These are phyloP conservation scores for Glyphotaelius pellucidus DNA, from an alignment of 2,888 invertebrate genomes.

Conservation along the genomic window DNA sequence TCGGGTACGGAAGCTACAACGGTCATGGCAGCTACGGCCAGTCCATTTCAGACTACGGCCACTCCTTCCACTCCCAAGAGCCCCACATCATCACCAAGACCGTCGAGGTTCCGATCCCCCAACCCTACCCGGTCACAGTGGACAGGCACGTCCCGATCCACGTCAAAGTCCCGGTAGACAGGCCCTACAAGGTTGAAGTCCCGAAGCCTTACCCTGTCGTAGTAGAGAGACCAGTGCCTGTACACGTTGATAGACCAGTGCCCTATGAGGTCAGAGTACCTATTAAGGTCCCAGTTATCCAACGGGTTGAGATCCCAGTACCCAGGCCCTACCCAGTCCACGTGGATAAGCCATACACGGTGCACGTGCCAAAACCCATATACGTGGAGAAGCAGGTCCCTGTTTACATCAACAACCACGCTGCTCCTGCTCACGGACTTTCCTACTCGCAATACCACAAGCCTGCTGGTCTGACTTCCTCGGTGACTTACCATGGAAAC, in stretches of 20 bases:
- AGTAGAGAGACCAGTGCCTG: constrained; percentile 57
- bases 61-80: neutral
- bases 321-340: constrained; percentile 75
- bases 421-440: constrained; percentile 14
- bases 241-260: constrained; percentile 61
- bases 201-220: constrained; percentile 68
- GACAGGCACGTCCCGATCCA: constrained; percentile 75
- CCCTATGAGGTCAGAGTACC: constrained; percentile 63
- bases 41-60: neutral
- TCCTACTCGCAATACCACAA: constrained; percentile 36
- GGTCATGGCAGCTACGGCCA: constrained; percentile 16
- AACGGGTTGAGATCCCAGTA: constrained; percentile 63
- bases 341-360: constrained; percentile 75
- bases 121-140: constrained; percentile 76
- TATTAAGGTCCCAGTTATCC: constrained; percentile 58
- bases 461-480: constrained; percentile 7
- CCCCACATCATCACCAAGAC: constrained; percentile 72
- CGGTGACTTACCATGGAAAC: constrained; percentile 38
- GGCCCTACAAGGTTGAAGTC: constrained; percentile 76
- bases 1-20: constrained; percentile 45
- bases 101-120: constrained; percentile 75
- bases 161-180: constrained; percentile 75
- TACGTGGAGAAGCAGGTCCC: constrained; percentile 74
- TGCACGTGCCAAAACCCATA: constrained; percentile 71
- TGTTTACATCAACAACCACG: constrained; percentile 67